Percentiles rank a stretch among this genome's conserved stretches.
Conservation (phyloP, 1,140 invertebrate species). For the Thaumetopoea pityocampa region DNA sequence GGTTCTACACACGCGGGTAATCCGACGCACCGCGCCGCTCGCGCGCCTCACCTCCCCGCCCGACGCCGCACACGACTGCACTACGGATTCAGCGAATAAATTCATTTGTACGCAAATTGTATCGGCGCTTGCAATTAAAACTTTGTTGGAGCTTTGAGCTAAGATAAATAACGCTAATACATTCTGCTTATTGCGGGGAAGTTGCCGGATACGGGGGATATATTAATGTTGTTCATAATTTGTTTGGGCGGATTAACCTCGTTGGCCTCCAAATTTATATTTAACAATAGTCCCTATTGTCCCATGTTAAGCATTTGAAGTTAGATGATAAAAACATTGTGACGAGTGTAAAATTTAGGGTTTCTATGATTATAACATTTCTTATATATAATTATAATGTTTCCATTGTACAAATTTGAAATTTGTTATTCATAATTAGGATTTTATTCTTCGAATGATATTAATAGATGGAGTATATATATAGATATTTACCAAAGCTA, state of each 20-base stretch:
- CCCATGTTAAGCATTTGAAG: constrained; percentile 35
- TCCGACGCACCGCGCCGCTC: constrained; percentile 39
- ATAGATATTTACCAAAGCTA: too few relatives aligned
- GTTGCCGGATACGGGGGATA: constrained; percentile 66
- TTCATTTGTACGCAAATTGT: constrained; percentile 76
- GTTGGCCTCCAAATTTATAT: constrained; percentile 45
- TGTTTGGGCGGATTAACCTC: constrained; percentile 66
- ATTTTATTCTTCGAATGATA: too few relatives aligned
- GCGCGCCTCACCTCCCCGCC: constrained; percentile 12
- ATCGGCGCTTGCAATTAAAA: constrained; percentile 75
- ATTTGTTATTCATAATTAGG: too few relatives aligned
- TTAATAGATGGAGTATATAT: too few relatives aligned
- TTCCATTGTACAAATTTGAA: neutral
- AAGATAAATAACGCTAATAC: constrained; percentile 76
- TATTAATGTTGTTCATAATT: constrained; percentile 74
- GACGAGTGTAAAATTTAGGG: constrained; percentile 3
- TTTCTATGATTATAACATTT: constrained; percentile 10
- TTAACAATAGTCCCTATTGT: constrained; percentile 45
- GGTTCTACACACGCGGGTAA: constrained; percentile 61
- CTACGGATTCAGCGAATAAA: constrained; percentile 72
- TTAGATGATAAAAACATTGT: constrained; percentile 16
- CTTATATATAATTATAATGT: neutral
- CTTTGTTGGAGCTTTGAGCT: constrained; percentile 68
- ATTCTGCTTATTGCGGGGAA: constrained; percentile 72
- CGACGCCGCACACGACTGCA: constrained; percentile 53